Conservation (phyloP, 2,888 invertebrate species). For the Eurytoma californica region DNA sequence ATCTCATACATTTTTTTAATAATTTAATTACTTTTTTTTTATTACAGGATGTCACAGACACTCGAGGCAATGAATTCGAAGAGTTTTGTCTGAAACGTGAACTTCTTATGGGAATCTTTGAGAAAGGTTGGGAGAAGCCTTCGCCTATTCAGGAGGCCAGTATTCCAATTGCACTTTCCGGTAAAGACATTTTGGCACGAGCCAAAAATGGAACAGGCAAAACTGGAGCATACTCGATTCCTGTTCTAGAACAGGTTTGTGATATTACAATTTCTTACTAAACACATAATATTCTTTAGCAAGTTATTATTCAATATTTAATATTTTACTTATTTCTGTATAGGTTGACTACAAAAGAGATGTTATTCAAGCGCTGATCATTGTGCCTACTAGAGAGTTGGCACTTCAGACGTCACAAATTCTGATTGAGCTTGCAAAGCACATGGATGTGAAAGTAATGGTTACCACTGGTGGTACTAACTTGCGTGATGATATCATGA, state of each 20-base stretch:
- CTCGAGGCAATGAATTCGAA: slow-evolving; percentile 99
- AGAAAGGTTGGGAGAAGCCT: slow-evolving; percentile 99
- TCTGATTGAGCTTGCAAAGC: slow-evolving; percentile 98
- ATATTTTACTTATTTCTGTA: slow-evolving; percentile 22
- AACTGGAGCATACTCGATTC: slow-evolving; percentile 99
- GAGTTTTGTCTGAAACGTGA: slow-evolving; percentile 98
- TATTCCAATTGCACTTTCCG: slow-evolving; percentile 98
- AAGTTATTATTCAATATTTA: background rate
- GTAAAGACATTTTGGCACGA: slow-evolving; percentile 97
- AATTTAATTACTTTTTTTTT: slow-evolving; percentile 8
- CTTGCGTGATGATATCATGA: slow-evolving; percentile 98
- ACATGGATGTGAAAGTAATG: slow-evolving; percentile 98
- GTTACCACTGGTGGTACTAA: slow-evolving; percentile 99
- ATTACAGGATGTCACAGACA: slow-evolving; percentile 97
- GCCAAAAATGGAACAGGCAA: slow-evolving; percentile 99
- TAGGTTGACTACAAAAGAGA: slow-evolving; percentile 89
- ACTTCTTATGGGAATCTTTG: slow-evolving; percentile 99
- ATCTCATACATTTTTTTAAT: background rate
- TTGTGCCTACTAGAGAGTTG: slow-evolving; percentile 98
- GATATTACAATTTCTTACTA: slow-evolving; percentile 35
- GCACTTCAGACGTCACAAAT: slow-evolving; percentile 99
- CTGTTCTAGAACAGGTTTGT: slow-evolving; percentile 91
- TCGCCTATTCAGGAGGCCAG: slow-evolving; percentile 99
- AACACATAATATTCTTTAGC: background rate
- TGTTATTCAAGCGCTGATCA: slow-evolving; percentile 97